Evolutionary conservation across 2,797 vertebrate species (phyloP).

Genomic region (Enoplosus armatus): DNA sequence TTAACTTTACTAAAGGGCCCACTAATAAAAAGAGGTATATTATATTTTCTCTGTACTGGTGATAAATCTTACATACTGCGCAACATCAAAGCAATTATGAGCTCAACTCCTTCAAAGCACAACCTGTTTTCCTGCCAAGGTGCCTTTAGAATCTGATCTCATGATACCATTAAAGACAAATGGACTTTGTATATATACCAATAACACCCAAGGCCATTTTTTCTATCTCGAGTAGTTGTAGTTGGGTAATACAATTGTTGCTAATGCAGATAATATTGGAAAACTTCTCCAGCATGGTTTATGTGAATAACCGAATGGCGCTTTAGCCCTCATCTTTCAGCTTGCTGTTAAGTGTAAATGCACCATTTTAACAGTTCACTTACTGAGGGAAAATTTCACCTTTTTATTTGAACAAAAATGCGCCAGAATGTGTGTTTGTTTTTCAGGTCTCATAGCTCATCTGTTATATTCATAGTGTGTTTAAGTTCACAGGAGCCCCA

Average conservation of each 20-base stretch:
- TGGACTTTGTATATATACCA: neutral
- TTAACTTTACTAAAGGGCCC: neutral
- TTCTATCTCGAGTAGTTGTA: neutral
- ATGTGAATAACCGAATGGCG: neutral
- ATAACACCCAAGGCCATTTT: neutral
- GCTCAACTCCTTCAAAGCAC: neutral
- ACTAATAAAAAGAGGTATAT: neutral
- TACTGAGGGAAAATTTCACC: neutral
- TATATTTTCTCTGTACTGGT: neutral
- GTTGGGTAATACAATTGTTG: neutral
- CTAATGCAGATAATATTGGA: neutral
- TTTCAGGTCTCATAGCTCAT: neutral
- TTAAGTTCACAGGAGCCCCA: neutral
- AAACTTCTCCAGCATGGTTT: neutral
- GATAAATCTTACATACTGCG: slow-evolving; percentile 15
- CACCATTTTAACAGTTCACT: neutral
- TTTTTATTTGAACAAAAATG: neutral
- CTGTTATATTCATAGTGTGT: neutral
- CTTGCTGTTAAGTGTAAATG: neutral
- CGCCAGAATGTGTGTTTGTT: neutral
- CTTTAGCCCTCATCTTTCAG: neutral
- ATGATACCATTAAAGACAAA: slow-evolving; percentile 15
- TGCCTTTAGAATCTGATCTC: slow-evolving; percentile 23
- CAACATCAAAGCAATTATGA: slow-evolving; percentile 33
- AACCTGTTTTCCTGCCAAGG: slow-evolving; percentile 17